These are phyloP conservation scores for Sorex maritimensis DNA, from an alignment of 2,797 vertebrate genomes.

Conservation along the genomic window DNA sequence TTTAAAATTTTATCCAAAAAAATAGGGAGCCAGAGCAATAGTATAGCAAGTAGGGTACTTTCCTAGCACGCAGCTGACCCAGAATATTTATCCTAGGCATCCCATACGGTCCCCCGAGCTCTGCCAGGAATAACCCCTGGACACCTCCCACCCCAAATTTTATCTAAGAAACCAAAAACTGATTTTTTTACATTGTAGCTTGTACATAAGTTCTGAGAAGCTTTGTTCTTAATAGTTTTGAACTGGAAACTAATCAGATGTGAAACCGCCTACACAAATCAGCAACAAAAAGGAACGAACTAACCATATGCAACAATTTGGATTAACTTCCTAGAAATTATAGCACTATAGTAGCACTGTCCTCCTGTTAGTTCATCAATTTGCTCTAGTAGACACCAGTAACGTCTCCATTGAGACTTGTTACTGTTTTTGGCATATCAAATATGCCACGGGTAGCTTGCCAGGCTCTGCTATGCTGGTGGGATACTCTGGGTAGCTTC, in stretches of 20 bases:
- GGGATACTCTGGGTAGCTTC: too few species aligned
- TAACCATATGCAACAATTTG: neutral
- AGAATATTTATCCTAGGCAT: neutral
- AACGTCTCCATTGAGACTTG: too few species aligned
- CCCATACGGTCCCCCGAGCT: neutral
- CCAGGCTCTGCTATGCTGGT: too few species aligned
- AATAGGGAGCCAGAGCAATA: neutral
- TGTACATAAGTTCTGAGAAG: neutral
- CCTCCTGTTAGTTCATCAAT: too few species aligned
- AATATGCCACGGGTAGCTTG: too few species aligned
- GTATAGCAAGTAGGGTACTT: neutral
- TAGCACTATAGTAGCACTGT: too few species aligned
- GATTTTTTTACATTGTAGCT: neutral
- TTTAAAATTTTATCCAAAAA: constrained; percentile 9
- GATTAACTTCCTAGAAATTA: constrained; percentile 16
- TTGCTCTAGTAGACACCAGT: too few species aligned
- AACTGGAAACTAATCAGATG: constrained; percentile 10
- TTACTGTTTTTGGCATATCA: too few species aligned
- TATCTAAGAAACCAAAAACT: neutral
- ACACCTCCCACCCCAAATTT: neutral
- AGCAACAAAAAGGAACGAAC: constrained; percentile 45
- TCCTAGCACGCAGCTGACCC: neutral
- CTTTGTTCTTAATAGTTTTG: neutral
- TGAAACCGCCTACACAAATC: neutral
- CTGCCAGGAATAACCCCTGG: too few species aligned